Base-by-base conservation (phyloP, 1,140 invertebrate species). In the Drosophila burlai region DNA sequence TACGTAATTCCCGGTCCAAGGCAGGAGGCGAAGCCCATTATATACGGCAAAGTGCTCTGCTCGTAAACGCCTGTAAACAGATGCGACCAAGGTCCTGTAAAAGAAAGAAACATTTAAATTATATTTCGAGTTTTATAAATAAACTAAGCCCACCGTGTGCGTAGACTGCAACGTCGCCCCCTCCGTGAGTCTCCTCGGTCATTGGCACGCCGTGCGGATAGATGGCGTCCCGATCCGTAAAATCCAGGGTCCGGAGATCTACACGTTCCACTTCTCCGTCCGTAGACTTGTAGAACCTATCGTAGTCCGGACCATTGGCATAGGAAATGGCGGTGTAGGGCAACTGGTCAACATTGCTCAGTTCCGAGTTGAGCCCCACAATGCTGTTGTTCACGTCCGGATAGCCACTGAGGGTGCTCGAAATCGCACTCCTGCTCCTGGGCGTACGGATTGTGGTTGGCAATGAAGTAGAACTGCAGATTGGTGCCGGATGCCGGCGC, bases 401-500 rank as follows among this genome's bases (percentile, higher is more conserved):
- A 83, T 96, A 96, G 21, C 95, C 95, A 60, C 93, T 94, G 24
- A 95, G 93, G 3, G 93, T 94, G 93, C 73, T 99, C 97, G 85
- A 99, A 99, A 93, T 99, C 98, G 76, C 97, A 98, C 78, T 98
- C 96, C 76, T 96, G 94, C 80, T 96, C 95, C 47, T 95, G 94
- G 40, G 95, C 95, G 47, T 97, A 96, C 0, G 96, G 95, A 16
- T 95, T 95, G 47, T 96, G 96, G 65, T 95, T 96, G 57, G 89
- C 80, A 67, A 93, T 93, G 92, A 99, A 99, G 45, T 97, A 96
- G 0, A 99, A 95, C 91, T 98, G 98, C 10, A 99, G 94, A 94
- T 99, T 99, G 50, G 98, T 99, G 42, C 98, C 98, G 1, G 97
- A 98, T 3, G 97, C 96, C 98, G 96, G 29, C 98, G 94, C 93